These are phyloP conservation scores for Tortrix viridana DNA, from an alignment of 2,888 invertebrate genomes.

Conservation along the genomic window DNA sequence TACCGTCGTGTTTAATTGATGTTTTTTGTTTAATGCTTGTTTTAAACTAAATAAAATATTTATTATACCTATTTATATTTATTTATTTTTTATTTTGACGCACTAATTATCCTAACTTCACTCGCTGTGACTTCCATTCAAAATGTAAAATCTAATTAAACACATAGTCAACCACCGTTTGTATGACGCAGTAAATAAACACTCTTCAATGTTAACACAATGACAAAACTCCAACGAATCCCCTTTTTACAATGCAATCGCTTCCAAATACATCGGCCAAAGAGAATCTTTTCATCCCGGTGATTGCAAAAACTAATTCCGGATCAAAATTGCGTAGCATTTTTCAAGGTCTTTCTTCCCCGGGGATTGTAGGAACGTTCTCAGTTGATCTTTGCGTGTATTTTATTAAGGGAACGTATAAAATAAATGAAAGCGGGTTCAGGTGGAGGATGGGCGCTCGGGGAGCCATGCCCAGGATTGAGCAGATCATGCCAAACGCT, in stretches of 20 bases:
- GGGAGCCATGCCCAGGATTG: constrained; percentile 43
- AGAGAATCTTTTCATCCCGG: constrained; percentile 32
- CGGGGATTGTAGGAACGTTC: constrained; percentile 31
- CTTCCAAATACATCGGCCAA: constrained; percentile 29
- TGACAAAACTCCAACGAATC: constrained; percentile 17
- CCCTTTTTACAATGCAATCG: constrained; percentile 16
- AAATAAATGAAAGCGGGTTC: constrained; percentile 46
- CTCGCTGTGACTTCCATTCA: no score
- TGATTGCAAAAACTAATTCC: constrained; percentile 39
- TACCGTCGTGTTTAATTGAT: no score
- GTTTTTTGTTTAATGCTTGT: no score
- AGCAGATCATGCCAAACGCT: constrained; percentile 42
- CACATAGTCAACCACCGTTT: no score
- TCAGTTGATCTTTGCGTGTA: constrained; percentile 42
- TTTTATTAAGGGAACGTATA: constrained; percentile 46
- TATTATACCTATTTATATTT: no score
- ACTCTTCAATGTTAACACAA: not conserved
- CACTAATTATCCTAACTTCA: no score
- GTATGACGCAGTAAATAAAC: not conserved
- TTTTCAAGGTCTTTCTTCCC: constrained; percentile 34
- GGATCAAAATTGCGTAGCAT: constrained; percentile 37
- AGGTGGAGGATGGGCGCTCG: constrained; percentile 42
- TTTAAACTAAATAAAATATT: no score
- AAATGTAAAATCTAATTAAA: no score
- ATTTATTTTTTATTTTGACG: no score